Evolutionary conservation across 2,888 invertebrate genomes (phyloP).

Genomic region (Blera fallax): DNA sequence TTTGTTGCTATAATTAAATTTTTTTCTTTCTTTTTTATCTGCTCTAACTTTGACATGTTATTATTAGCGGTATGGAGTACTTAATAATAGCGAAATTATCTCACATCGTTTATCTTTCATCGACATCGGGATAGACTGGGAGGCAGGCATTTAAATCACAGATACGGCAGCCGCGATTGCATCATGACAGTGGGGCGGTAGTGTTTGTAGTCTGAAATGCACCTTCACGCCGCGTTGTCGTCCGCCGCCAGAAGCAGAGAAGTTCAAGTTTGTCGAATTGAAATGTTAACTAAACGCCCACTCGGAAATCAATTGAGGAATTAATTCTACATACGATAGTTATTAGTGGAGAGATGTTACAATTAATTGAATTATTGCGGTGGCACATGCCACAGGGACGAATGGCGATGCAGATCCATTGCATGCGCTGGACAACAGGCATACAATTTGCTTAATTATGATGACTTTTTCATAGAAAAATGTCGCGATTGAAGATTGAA

Average conservation of each 20-base stretch:
- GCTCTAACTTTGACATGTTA: slow-evolving; percentile 54
- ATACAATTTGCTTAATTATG: slow-evolving; percentile 63
- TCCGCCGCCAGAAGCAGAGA: not conserved
- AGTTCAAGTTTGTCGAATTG: slow-evolving; percentile 48
- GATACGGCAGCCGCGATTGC: slow-evolving; percentile 30
- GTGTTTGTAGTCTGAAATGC: not conserved
- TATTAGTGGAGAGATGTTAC: slow-evolving; percentile 47
- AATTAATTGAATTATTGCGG: slow-evolving; percentile 65
- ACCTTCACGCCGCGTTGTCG: slow-evolving; percentile 17
- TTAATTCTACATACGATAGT: slow-evolving; percentile 56
- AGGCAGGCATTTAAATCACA: slow-evolving; percentile 42
- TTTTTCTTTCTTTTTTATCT: not conserved
- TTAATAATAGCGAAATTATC: slow-evolving; percentile 62
- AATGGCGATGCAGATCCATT: slow-evolving; percentile 51
- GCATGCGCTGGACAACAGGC: slow-evolving; percentile 20
- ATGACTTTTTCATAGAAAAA: slow-evolving; percentile 61
- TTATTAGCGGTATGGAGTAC: slow-evolving; percentile 49
- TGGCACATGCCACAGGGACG: slow-evolving; percentile 37
- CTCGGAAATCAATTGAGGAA: slow-evolving; percentile 55
- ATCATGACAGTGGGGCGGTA: slow-evolving; percentile 6
- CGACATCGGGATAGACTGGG: slow-evolving; percentile 25
- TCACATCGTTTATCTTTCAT: slow-evolving; percentile 61
- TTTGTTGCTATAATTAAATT: slow-evolving; percentile 64
- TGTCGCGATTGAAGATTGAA: slow-evolving; percentile 1
- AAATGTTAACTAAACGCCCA: slow-evolving; percentile 56